Evolutionary conservation across 2,113 vertebrate species (phyloP), one percentile per base, ranked within the genome.

Genomic region (Trochalopteron elliotii): DNA sequence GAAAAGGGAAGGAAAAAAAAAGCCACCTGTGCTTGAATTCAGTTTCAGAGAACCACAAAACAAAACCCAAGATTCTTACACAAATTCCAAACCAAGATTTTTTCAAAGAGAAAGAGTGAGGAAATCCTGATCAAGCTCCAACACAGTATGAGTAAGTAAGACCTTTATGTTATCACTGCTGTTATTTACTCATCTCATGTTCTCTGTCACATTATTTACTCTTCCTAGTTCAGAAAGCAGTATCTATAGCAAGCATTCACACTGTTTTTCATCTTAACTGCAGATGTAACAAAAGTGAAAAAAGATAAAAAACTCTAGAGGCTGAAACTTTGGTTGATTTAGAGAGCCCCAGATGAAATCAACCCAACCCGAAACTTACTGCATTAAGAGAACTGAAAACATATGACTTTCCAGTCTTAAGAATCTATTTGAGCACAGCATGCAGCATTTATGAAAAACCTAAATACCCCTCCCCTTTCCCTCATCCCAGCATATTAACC

Each of bases 51-150:
- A 49, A 35, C 4, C 8, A 63, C 21, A 13, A 60, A 64, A 83
- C 2, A 31, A 35, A 83, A 53, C 0, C 0, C 7, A 44, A 45
- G 20, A 63, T 39, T 77, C 23, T 67, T 50, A 83, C 4, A 6
- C 30, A 59, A 81, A 55, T 10, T 47, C 6, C 42, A 57, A 80
- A 61, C 13, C 2, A 83, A 65, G 42, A 67, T 47, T 53, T 77
- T 77, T 31, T 61, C 70, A 56, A 37, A 81, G 17, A 82, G 27
- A 15, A 90, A 82, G 5, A 77, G 12, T 31, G 9, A 72, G 12
- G 8, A 83, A 96, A 67, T 81, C 23, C 37, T 63, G 6, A 67
- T 47, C 23, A 64, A 6, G 10, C 33, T 84, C 21, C 37, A 67
- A 28, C 4, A 61, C 25, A 45, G 19, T 27, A 22, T 20, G 18